phyloP scores from a whole-genome alignment of 2,113 vertebrate genomes.

The Alligator sinensis region DNA sequence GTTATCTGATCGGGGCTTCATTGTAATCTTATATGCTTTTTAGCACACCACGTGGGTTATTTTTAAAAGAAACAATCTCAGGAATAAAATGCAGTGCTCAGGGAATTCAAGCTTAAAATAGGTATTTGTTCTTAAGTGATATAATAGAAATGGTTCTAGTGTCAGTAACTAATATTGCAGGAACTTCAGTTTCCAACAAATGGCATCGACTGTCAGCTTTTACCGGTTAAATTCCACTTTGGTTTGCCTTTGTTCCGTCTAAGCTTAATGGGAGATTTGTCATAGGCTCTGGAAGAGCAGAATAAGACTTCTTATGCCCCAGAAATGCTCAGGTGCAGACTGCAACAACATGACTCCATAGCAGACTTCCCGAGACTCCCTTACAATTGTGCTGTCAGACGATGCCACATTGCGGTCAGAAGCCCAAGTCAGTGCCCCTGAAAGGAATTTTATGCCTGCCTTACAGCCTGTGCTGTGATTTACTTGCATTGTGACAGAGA shows the following conservation, averaged over 20 bases:
- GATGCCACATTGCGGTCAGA: not conserved
- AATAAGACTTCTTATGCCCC: not conserved
- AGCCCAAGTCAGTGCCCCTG: not conserved
- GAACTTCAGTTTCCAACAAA: not conserved
- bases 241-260: not conserved
- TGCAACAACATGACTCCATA: not conserved
- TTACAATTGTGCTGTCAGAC: not conserved
- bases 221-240: not conserved
- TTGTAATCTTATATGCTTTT: not conserved
- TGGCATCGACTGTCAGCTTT: not conserved
- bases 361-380: not conserved
- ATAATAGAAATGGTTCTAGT: not conserved
- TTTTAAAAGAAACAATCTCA: not conserved
- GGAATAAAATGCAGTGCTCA: not conserved
- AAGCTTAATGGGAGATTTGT: not conserved
- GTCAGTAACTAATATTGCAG: not conserved
- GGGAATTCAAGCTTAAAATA: not conserved
- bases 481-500: not conserved
- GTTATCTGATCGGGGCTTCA: too few species aligned
- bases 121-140: not conserved
- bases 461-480: not conserved
- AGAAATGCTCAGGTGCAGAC: not conserved
- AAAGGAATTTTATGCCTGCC: not conserved
- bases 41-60: accelerated
- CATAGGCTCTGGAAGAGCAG: not conserved